Conservation (phyloP, 1,140 invertebrate genomes). For the Argopecten irradians region DNA sequence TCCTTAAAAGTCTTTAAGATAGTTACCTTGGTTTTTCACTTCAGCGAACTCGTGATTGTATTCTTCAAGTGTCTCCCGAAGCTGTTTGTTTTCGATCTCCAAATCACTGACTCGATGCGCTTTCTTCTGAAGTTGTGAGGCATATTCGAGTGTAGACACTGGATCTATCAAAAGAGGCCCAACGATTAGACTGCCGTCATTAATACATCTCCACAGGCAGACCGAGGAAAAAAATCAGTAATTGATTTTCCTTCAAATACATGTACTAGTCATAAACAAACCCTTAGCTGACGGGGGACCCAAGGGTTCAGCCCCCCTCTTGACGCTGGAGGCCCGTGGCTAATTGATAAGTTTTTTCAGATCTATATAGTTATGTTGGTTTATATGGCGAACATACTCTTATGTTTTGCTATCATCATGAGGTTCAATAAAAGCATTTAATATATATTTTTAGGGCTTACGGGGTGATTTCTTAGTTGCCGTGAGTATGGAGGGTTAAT, state of each 20-base stretch:
- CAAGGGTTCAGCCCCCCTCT: conserved; percentile 10
- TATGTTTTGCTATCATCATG: conserved; percentile 1
- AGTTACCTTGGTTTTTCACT: conserved; percentile 79
- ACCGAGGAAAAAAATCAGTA: background rate
- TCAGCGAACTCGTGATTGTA: conserved; percentile 81
- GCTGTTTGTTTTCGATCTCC: conserved; percentile 80
- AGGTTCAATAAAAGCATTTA: conserved; percentile 16
- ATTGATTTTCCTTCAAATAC: conserved; percentile 23
- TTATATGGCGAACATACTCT: background rate
- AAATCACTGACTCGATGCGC: conserved; percentile 77
- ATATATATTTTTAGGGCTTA: conserved; percentile 12
- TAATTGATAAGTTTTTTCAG: conserved; percentile 12
- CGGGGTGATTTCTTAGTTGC: background rate
- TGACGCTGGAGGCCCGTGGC: background rate
- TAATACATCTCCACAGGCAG: conserved; percentile 11
- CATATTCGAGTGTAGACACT: conserved; percentile 78
- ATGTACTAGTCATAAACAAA: background rate
- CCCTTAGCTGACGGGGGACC: background rate
- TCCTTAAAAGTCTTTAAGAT: background rate
- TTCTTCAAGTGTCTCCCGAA: conserved; percentile 79
- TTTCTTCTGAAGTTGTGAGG: conserved; percentile 77
- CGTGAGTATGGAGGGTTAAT: background rate
- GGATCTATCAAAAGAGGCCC: conserved; percentile 73
- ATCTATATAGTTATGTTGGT: background rate
- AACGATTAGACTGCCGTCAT: background rate